These are phyloP conservation scores for Brachyopa scutellaris DNA, from an alignment of 2,888 invertebrate genomes.

Conservation along the genomic window DNA sequence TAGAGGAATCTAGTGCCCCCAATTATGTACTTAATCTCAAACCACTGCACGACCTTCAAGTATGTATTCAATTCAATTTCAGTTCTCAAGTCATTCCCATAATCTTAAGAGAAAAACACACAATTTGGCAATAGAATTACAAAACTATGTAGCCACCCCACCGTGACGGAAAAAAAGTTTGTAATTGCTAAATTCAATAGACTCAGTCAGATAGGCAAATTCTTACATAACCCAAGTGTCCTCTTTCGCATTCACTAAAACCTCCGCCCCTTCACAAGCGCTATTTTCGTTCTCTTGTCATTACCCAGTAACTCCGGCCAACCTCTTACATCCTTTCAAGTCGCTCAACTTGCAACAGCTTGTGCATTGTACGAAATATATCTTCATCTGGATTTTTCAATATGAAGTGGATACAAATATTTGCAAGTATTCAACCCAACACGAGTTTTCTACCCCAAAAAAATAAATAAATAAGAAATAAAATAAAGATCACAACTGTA, in stretches of 20 bases:
- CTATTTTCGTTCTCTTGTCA: neutral
- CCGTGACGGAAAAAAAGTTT: too few relatives aligned
- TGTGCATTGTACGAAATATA: neutral
- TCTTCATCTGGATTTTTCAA: neutral
- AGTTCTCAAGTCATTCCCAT: too few relatives aligned
- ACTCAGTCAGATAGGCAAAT: too few relatives aligned
- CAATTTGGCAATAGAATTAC: too few relatives aligned
- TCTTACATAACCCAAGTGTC: neutral
- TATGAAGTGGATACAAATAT: constrained; percentile 7
- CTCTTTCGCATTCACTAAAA: neutral
- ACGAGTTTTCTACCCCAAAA: neutral
- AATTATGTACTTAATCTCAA: too few relatives aligned
- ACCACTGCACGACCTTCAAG: too few relatives aligned
- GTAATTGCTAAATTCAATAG: too few relatives aligned
- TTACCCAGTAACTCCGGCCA: neutral
- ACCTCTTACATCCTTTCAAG: neutral
- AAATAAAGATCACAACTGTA: constrained; percentile 3
- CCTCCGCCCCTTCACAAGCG: neutral
- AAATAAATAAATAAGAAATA: too few relatives aligned
- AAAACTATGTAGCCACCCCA: too few relatives aligned
- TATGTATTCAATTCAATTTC: too few relatives aligned
- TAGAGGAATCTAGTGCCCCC: too few relatives aligned
- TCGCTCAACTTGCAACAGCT: neutral
- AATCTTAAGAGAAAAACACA: too few relatives aligned
- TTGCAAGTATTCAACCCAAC: constrained; percentile 25